Base-by-base conservation (phyloP, 1,140 invertebrate genomes). In the Ceratosolen fusciceps region DNA sequence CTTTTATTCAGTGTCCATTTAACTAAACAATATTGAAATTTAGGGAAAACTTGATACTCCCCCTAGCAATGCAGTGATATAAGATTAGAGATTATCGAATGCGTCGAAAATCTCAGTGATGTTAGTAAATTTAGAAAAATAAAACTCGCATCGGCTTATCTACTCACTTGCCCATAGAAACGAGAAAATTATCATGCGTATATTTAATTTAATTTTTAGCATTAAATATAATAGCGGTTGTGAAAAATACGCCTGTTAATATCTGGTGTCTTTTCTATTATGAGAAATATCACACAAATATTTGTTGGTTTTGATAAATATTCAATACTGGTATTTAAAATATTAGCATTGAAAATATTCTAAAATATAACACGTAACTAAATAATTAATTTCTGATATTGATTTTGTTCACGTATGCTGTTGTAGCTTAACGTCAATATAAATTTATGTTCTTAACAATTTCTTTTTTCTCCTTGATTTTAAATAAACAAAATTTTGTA, bases 71-170 rank as follows among this genome's bases (percentile, higher is more conserved):
- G 14, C 77, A 79, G 77, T 79, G 77, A 79, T 79, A 79, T 73
- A 79, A 65, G 58, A 19, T 54, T 52, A 49, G 60, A 34, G 37
- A 74, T 60, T n/a, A 78, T 73, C 58, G 39, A 49, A 74, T 10
- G 37, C 26, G 52, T 34, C 67, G 68, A 34, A 9, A 67, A 3
- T 79, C 77, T 34, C 72, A 37, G 71, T 74, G 49, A 67, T 79
- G 31, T 79, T 67, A 74, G 43, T 74, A 79, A 34, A 67, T 54
- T 56, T 74, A 79, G 26, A 49, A 12, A 49, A 60, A 58, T 79
- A 79, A 75, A 75, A 80, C 65, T 80, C 72, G 65, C 73, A 80
- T 80, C 14, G 65, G 75, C 60, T 79, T 68, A 74, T 74, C 62
- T 21, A 74, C 62, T 67, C 73, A 75, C 29, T 70, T 68, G 49